These are phyloP conservation scores for Sebastes hopkinsi DNA, from an alignment of 2,797 vertebrate genomes.

Conservation along the genomic window DNA sequence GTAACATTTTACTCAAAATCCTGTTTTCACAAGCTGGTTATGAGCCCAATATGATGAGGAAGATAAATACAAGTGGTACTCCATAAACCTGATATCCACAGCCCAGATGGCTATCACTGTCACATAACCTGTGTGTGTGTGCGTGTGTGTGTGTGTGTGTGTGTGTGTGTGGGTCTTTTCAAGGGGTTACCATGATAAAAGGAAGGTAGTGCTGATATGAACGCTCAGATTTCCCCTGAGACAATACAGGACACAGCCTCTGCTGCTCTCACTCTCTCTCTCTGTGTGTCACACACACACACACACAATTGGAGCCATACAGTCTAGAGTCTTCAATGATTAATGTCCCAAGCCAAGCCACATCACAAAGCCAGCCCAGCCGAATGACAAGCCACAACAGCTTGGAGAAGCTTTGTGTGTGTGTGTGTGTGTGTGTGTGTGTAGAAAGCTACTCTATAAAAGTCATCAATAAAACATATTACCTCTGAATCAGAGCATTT, in stretches of 20 bases:
- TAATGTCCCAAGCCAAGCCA: slow-evolving; percentile 81
- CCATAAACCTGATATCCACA: slow-evolving; percentile 1
- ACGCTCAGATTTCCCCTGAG: slow-evolving; percentile 60
- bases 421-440: slow-evolving; percentile 11
- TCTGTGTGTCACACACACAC: slow-evolving; percentile 14
- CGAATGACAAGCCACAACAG: slow-evolving; percentile 62
- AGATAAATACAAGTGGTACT: slow-evolving; percentile 30
- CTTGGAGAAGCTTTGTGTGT: slow-evolving; percentile 42
- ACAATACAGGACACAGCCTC: slow-evolving; percentile 23
- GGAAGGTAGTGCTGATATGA: slow-evolving; percentile 38
- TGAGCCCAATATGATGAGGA: slow-evolving; percentile 9
- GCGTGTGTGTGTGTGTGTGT: neutral
- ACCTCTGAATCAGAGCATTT: slow-evolving; percentile 31
- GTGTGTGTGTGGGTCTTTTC: neutral
- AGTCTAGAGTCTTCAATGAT: slow-evolving; percentile 77
- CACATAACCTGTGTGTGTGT: slow-evolving; percentile 25
- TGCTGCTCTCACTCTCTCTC: neutral
- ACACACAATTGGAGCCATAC: slow-evolving; percentile 47
- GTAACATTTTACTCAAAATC: neutral
- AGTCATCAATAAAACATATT: slow-evolving; percentile 37
- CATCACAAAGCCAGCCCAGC: slow-evolving; percentile 68
- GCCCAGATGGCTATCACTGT: slow-evolving; percentile 42
- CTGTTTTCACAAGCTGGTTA: slow-evolving; percentile 1
- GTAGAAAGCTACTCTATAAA: neutral
- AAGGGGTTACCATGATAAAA: slow-evolving; percentile 9